phyloP scores from a whole-genome alignment of 2,113 vertebrate species.

The Tauraco erythrolophus region DNA sequence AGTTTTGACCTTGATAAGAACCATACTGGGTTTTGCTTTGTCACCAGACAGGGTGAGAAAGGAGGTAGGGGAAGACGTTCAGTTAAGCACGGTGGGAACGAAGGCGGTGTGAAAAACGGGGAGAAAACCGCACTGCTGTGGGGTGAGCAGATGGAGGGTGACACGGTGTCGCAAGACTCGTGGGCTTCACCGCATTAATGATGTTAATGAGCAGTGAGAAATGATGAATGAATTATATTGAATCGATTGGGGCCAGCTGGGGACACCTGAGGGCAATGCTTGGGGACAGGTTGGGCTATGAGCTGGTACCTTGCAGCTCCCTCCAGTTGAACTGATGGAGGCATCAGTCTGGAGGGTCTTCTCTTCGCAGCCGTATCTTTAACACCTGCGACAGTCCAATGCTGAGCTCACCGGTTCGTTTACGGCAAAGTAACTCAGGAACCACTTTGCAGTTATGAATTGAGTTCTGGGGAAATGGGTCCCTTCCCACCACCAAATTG shows the following conservation, averaged over 20 bases:
- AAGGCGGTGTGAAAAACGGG: neutral
- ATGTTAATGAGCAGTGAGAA: neutral
- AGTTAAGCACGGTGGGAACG: rapidly evolving
- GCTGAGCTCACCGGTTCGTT: neutral
- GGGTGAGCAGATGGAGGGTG: neutral
- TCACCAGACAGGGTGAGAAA: slow-evolving; percentile 1
- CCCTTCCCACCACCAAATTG: neutral
- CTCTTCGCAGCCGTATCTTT: neutral
- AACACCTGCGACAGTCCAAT: rapidly evolving
- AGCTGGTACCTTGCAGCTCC: neutral
- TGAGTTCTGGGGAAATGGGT: neutral
- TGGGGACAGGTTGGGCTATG: neutral
- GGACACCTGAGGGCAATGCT: neutral
- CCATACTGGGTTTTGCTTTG: neutral
- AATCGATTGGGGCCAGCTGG: neutral
- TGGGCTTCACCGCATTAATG: neutral
- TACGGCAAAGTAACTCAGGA: neutral
- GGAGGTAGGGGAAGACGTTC: neutral
- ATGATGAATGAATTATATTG: neutral
- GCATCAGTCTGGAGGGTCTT: neutral
- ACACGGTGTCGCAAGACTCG: rapidly evolving
- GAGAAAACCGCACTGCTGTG: rapidly evolving
- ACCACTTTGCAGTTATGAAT: neutral
- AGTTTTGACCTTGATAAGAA: neutral
- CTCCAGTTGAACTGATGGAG: neutral